Percentiles rank a stretch among this genome's conserved stretches.
Conservation (phyloP, 2,113 vertebrate genomes). For the Xenopus borealis region DNA sequence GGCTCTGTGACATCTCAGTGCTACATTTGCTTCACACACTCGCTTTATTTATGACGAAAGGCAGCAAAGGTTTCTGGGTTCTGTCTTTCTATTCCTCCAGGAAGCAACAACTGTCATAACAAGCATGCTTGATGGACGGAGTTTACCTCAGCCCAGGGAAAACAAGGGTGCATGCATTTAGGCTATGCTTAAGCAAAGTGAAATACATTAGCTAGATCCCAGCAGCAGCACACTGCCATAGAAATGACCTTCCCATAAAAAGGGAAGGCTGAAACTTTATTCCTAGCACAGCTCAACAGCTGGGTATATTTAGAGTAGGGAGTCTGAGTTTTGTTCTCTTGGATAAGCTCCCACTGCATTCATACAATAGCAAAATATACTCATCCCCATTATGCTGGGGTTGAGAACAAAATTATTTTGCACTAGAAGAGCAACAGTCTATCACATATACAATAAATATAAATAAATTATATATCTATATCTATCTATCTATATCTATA, state of each 20-base stretch:
- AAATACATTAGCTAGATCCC: neutral
- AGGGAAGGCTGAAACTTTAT: constrained; percentile 27
- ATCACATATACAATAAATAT: too few relatives aligned
- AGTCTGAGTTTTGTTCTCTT: neutral
- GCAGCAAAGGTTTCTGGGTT: constrained; percentile 28
- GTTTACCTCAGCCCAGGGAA: neutral
- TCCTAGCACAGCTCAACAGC: constrained; percentile 22
- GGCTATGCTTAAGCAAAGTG: neutral
- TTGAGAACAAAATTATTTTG: too few relatives aligned
- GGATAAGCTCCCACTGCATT: too few relatives aligned
- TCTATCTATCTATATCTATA: too few relatives aligned
- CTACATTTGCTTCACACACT: constrained; percentile 23
- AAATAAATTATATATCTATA: too few relatives aligned
- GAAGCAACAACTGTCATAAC: constrained; percentile 38
- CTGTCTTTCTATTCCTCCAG: constrained; percentile 2
- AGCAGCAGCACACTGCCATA: neutral
- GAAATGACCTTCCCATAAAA: constrained; percentile 37
- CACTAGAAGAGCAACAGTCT: too few relatives aligned
- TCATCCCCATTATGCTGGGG: too few relatives aligned
- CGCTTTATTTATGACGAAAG: constrained; percentile 23
- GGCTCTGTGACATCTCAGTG: constrained; percentile 31
- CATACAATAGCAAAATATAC: too few relatives aligned
- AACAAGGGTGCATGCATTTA: neutral
- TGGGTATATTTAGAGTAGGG: constrained; percentile 32
- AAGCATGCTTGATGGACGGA: constrained; percentile 1